Evolutionary conservation across 2,113 vertebrate genomes (phyloP).

Genomic region (Fregetta grallaria): DNA sequence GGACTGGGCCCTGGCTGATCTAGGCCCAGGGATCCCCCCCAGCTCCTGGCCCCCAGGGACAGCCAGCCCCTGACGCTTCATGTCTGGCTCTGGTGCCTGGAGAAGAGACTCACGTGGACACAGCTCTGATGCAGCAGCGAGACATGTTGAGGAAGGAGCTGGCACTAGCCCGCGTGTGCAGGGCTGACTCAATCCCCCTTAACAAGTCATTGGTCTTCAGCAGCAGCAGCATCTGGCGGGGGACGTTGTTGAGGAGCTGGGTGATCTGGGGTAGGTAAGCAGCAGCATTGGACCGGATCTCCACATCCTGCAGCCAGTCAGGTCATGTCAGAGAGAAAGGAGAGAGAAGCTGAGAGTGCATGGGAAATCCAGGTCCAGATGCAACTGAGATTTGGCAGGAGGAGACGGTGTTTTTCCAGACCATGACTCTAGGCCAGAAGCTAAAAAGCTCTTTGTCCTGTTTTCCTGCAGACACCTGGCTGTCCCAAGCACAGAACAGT

Average conservation of each 20-base stretch:
- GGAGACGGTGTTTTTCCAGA: background rate
- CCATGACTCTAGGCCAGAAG: background rate
- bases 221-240: conserved; percentile 94
- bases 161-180: conserved; percentile 86
- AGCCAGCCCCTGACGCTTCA: background rate
- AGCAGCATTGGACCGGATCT: conserved; percentile 88
- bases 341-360: conserved; percentile 1
- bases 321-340: background rate
- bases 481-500: background rate
- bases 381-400: background rate
- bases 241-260: conserved; percentile 87
- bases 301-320: conserved; percentile 76
- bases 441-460: background rate
- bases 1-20: background rate
- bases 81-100: background rate
- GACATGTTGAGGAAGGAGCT: conserved; percentile 98
- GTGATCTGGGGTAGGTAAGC: conserved; percentile 93
- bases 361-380: background rate
- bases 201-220: conserved; percentile 97
- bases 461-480: background rate
- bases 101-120: conserved; percentile 80
- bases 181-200: conserved; percentile 87
- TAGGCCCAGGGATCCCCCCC: background rate
- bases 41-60: background rate
- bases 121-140: conserved; percentile 88